Evolutionary conservation across 2,797 vertebrate genomes (phyloP), one percentile per base, ranked within the genome.

Genomic region (Pipistrellus pipistrellus): DNA sequence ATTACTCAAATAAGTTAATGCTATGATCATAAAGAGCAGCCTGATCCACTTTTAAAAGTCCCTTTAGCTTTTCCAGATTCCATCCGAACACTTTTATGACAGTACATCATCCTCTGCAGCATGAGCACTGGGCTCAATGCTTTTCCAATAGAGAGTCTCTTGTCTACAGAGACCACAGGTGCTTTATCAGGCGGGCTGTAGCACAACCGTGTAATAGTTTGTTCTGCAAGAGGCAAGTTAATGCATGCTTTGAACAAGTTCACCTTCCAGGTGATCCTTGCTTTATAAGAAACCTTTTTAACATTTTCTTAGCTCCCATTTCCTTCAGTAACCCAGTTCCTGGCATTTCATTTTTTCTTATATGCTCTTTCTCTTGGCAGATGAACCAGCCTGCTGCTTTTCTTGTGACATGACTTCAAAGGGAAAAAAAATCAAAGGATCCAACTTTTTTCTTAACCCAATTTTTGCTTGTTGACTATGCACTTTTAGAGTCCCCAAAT

Each of bases 291-390:
- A 69, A 73, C 86, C 83, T 96, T 96, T 96, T 96, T 92, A 91
- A 71, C 88, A 90, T 96, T 97, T 97, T 87, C 95, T 96, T 87
- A 96, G 55, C 85, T 91, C 46, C 97, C 75, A 76, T 71, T 96
- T 38, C 84, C 55, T 95, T 35, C 64, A 41, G 73, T 94, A 93
- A 97, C 85, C 73, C 86, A 96, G 91, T 95, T 97, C 51, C 93
- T 97, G 88, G 82, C 92, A 95, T 88, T 98, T 97, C 89, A 95
- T 94, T 97, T 97, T 96, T 95, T 62, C 90, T 96, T 95, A 97
- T 55, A 89, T 68, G 20, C 88, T 95, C 84, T 94, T 97, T 77
- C 44, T 97, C 94, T 90, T 95, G 76, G 95, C 71, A 89, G 75
- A 95, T 90, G 48, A 92, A 88, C 95, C 21, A 94, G 12, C 32